These are phyloP conservation scores for Callyntrura sp. DNA, from an alignment of 2,888 invertebrate species.

Conservation along the genomic window DNA sequence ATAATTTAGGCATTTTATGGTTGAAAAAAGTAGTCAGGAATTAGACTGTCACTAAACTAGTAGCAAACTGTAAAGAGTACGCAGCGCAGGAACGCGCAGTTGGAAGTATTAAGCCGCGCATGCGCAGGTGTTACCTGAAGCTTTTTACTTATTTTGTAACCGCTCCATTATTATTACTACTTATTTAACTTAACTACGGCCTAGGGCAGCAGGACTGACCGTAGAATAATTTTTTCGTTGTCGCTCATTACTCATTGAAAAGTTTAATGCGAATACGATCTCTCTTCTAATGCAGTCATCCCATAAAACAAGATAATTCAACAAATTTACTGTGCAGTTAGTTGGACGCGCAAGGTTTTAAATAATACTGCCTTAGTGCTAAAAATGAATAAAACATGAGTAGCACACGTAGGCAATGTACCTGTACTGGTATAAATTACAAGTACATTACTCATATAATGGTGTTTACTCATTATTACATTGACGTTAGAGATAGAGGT, in stretches of 20 bases:
- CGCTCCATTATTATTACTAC: background rate
- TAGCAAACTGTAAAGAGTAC: constrained; percentile 16
- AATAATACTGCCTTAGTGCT: background rate
- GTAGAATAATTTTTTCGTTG: background rate
- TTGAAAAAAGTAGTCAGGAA: constrained; percentile 32
- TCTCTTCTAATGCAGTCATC: constrained; percentile 24
- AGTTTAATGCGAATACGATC: constrained; percentile 26
- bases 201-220: too few relatives aligned
- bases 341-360: background rate
- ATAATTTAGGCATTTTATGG: constrained; percentile 18
- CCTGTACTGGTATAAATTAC: background rate
- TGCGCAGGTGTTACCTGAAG: constrained; percentile 40
- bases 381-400: constrained; percentile 56
- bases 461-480: constrained; percentile 1
- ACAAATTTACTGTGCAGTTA: constrained; percentile 24
- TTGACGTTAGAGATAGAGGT: background rate
- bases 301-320: constrained; percentile 38
- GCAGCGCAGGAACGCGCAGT: background rate
- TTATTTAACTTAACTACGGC: background rate
- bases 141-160: background rate
- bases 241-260: constrained; percentile 10
- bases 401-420: background rate
- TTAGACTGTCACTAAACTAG: constrained; percentile 51
- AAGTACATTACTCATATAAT: too few relatives aligned
- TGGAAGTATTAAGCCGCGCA: background rate